phyloP scores from a whole-genome alignment of 1,140 invertebrate genomes.

The Lordiphosa collinella region DNA sequence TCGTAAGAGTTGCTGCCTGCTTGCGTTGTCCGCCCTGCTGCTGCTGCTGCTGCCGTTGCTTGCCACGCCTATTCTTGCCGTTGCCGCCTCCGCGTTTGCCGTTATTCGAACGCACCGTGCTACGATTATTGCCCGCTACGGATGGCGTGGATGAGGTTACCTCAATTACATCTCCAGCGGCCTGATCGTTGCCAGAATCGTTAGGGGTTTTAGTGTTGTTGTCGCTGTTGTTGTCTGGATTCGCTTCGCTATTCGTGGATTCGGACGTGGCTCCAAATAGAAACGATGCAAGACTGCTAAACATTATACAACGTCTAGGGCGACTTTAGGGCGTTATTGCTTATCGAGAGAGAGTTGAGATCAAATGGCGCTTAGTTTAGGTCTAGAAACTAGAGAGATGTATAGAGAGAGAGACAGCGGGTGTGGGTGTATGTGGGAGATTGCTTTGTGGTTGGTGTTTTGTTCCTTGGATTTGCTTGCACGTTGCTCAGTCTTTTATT shows the following conservation, averaged over 20 bases:
- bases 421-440: slow-evolving; percentile 24
- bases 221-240: slow-evolving; percentile 35
- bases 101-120: slow-evolving; percentile 40
- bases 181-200: slow-evolving; percentile 28
- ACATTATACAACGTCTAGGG: slow-evolving; percentile 69
- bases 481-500: slow-evolving; percentile 69
- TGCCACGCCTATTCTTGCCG: slow-evolving; percentile 55
- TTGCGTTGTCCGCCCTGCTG: slow-evolving; percentile 50
- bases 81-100: slow-evolving; percentile 36
- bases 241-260: slow-evolving; percentile 45
- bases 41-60: slow-evolving; percentile 36
- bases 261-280: slow-evolving; percentile 73
- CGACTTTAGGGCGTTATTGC: slow-evolving; percentile 43
- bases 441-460: slow-evolving; percentile 42
- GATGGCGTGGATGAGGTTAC: slow-evolving; percentile 71
- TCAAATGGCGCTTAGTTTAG: slow-evolving; percentile 39
- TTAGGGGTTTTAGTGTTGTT: slow-evolving; percentile 14
- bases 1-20: slow-evolving; percentile 47
- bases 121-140: slow-evolving; percentile 59
- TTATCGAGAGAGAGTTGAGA: slow-evolving; percentile 49
- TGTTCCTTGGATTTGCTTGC: slow-evolving; percentile 55
- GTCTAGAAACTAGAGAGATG: slow-evolving; percentile 4
- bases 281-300: slow-evolving; percentile 78
- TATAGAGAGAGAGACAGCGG: slow-evolving; percentile 40
- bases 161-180: slow-evolving; percentile 68